Conservation (phyloP, 1,140 invertebrate genomes). For the Lepidurus couesii region DNA sequence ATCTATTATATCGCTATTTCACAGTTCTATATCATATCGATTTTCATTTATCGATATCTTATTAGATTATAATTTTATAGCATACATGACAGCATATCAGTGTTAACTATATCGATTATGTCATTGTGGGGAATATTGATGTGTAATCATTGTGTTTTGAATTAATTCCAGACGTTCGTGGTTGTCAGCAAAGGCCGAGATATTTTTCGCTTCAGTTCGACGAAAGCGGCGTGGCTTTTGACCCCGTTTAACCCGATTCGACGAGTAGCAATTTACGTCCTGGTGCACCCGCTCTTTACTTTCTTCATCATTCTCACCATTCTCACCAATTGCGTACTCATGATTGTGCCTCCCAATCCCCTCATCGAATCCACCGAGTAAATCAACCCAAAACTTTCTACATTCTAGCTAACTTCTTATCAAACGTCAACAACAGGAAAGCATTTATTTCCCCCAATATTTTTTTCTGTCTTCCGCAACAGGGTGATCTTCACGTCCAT, state of each 20-base stretch:
- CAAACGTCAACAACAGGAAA: background rate
- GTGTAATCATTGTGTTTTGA: constrained; percentile 36
- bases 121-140: background rate
- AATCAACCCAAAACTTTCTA: constrained; percentile 54
- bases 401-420: background rate
- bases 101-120: background rate
- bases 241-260: constrained; percentile 96
- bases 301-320: constrained; percentile 97
- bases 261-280: constrained; percentile 91
- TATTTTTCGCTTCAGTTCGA: constrained; percentile 97
- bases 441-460: background rate
- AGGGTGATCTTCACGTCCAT: constrained; percentile 99
- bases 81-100: background rate
- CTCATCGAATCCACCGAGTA: constrained; percentile 94
- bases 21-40: no score
- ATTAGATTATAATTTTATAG: background rate
- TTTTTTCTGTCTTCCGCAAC: constrained; percentile 40
- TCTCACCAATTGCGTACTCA: constrained; percentile 94
- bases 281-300: constrained; percentile 96
- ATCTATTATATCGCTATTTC: background rate
- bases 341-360: constrained; percentile 91
- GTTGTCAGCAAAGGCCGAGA: constrained; percentile 97
- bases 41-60: no score
- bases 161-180: constrained; percentile 85
- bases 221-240: constrained; percentile 88